phyloP scores from a whole-genome alignment of 2,113 vertebrate genomes.

The Anser brachyrhynchus region DNA sequence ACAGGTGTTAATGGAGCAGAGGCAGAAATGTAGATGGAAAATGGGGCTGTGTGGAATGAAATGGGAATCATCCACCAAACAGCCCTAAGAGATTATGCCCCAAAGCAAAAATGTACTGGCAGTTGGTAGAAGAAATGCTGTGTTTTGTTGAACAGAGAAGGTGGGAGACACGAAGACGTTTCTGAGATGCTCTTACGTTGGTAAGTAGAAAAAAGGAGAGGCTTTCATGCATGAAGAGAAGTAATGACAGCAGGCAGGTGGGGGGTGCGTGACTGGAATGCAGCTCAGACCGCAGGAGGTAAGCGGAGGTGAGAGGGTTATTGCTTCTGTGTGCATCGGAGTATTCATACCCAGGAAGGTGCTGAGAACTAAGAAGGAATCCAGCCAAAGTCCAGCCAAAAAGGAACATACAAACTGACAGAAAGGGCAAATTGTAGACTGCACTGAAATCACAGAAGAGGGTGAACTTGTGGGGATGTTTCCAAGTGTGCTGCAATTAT shows the following conservation, averaged over 20 bases:
- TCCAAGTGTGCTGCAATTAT: fast-evolving
- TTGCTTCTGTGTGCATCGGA: not conserved
- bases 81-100: not conserved
- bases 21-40: not conserved
- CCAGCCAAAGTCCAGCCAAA: not conserved
- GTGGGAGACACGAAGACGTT: slow-evolving; percentile 1
- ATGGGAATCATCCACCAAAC: not conserved
- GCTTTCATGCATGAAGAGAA: slow-evolving; percentile 29
- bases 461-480: not conserved
- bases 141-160: not conserved
- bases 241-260: not conserved
- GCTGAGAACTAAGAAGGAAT: not conserved
- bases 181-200: not conserved
- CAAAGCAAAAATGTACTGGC: not conserved
- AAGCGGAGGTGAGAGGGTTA: not conserved
- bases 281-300: not conserved
- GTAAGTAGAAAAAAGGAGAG: slow-evolving; percentile 9
- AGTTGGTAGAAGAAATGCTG: not conserved
- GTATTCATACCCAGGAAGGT: not conserved
- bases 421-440: not conserved
- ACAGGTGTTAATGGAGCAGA: not conserved
- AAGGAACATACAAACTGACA: not conserved
- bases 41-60: not conserved
- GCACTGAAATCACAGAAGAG: not conserved
- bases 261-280: slow-evolving; percentile 17